Evolutionary conservation across 2,888 invertebrate genomes (phyloP).

Genomic region (Anarsia innoxiella): DNA sequence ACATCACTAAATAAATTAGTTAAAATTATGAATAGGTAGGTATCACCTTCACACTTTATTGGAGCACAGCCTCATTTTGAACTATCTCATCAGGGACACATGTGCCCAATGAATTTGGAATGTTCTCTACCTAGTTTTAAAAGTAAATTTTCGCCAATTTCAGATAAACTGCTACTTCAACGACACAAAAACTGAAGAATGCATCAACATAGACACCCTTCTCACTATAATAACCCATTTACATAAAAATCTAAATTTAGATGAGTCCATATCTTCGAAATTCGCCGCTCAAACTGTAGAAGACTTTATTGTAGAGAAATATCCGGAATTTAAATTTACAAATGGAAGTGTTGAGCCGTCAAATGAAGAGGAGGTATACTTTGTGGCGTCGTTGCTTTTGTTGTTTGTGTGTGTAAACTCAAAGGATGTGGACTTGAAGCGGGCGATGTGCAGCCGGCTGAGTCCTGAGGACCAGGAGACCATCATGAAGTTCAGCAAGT

Average conservation of each 20-base stretch:
- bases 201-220: conserved; percentile 42
- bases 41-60: no score
- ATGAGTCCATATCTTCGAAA: conserved; percentile 57
- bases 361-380: conserved; percentile 47
- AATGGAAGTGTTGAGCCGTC: conserved; percentile 40
- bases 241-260: conserved; percentile 52
- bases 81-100: no score
- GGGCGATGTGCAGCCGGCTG: conserved; percentile 71
- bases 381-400: conserved; percentile 68
- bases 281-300: conserved; percentile 52
- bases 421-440: conserved; percentile 69
- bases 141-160: conserved; percentile 10
- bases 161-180: conserved; percentile 69
- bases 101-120: no score
- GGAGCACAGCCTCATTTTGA: no score
- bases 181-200: conserved; percentile 32
- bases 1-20: no score
- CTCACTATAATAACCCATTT: conserved; percentile 52
- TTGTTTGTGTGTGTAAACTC: conserved; percentile 69
- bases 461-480: conserved; percentile 67
- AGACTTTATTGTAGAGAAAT: conserved; percentile 61
- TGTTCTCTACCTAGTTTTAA: neutral
- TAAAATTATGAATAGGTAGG: no score
- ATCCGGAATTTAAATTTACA: conserved; percentile 65
- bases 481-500: conserved; percentile 71